These are phyloP conservation scores for Lutraria lutraria DNA, from an alignment of 2,888 invertebrate genomes.

Conservation along the genomic window DNA sequence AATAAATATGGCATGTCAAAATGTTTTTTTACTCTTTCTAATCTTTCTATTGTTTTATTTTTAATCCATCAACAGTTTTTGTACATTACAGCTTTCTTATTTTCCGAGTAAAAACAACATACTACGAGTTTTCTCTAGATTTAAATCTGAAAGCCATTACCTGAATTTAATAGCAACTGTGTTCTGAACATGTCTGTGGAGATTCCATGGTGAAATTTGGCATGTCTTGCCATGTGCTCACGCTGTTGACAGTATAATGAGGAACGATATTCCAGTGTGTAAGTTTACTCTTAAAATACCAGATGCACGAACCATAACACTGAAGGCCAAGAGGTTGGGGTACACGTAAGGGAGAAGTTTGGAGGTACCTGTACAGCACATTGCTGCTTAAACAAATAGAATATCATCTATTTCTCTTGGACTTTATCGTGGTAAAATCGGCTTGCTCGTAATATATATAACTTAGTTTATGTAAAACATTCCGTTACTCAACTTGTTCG, in stretches of 20 bases:
- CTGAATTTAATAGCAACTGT: slow-evolving; percentile 31
- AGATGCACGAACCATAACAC: slow-evolving; percentile 68
- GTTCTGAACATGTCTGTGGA: slow-evolving; percentile 27
- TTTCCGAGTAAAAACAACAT: neutral
- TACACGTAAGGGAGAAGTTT: slow-evolving; percentile 28
- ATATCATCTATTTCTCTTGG: neutral
- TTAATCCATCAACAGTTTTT: slow-evolving; percentile 21
- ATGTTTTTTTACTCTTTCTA: neutral
- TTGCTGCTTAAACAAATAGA: neutral
- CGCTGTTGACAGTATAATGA: slow-evolving; percentile 65
- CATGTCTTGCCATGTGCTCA: slow-evolving; percentile 50
- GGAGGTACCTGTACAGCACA: neutral
- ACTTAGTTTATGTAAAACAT: neutral
- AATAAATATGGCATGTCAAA: slow-evolving; percentile 12
- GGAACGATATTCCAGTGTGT: slow-evolving; percentile 41
- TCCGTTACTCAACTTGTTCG: neutral
- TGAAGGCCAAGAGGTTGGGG: slow-evolving; percentile 46
- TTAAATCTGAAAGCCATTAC: slow-evolving; percentile 49
- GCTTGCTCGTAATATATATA: neutral
- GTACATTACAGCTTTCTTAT: slow-evolving; percentile 2
- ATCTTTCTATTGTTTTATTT: slow-evolving; percentile 15
- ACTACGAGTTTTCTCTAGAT: neutral
- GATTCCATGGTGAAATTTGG: slow-evolving; percentile 53
- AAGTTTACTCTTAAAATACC: slow-evolving; percentile 58
- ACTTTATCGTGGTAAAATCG: neutral